Conservation (phyloP, 1,140 invertebrate species). For the Drosophila sp. region DNA sequence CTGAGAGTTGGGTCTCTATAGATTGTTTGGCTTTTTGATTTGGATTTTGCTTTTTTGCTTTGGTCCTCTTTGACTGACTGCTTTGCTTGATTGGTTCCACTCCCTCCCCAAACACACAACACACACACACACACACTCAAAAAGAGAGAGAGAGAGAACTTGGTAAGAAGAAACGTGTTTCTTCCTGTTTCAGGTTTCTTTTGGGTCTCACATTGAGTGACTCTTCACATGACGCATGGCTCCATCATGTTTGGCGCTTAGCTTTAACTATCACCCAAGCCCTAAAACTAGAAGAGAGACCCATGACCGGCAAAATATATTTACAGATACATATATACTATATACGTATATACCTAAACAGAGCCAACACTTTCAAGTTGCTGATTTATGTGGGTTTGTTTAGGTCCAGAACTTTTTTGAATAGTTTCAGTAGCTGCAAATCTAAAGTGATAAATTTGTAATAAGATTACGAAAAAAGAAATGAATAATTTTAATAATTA, state of each 20-base stretch:
- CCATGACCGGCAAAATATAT: conserved; percentile 15
- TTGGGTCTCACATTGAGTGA: conserved; percentile 44
- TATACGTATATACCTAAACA: too few species aligned
- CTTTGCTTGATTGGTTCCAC: conserved; percentile 72
- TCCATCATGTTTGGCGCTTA: conserved; percentile 45
- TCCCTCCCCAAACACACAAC: conserved; percentile 36
- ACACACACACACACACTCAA: conserved; percentile 8
- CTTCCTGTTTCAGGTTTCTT: conserved; percentile 62
- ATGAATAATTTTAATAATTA: too few species aligned
- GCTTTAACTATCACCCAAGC: conserved; percentile 26
- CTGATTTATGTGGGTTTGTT: conserved; percentile 17
- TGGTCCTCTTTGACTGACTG: conserved; percentile 56
- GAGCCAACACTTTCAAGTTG: conserved; percentile 24
- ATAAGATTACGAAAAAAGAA: too few species aligned
- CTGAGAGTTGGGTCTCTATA: conserved; percentile 26
- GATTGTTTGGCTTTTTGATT: conserved; percentile 56
- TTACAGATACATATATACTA: too few species aligned
- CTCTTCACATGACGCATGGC: conserved; percentile 60
- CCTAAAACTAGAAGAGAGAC: too few species aligned
- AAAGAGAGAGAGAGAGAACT: background rate
- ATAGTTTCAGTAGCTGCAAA: too few species aligned
- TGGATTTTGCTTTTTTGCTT: conserved; percentile 53
- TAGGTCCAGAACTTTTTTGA: too few species aligned
- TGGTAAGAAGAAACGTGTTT: conserved; percentile 63
- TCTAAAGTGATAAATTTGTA: too few species aligned